A percentile compares a stretch with the other conserved stretches of the same genome.
Conservation (phyloP, 2,888 invertebrate species). For the Campoletis raptor region DNA sequence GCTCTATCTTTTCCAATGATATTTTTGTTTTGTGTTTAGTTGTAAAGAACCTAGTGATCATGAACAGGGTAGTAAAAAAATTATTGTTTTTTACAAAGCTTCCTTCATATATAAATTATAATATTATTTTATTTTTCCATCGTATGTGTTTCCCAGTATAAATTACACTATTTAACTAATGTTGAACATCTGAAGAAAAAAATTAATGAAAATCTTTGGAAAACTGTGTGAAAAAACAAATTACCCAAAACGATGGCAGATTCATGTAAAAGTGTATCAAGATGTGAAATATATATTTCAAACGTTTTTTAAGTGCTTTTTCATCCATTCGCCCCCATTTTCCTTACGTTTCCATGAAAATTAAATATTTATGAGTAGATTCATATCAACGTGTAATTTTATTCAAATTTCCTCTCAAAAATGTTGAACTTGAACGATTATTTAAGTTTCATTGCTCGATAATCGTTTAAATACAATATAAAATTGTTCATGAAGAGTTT, state of each 20-base stretch:
- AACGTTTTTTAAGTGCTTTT: neutral
- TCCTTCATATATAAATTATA: neutral
- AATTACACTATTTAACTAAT: neutral
- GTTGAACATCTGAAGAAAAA: neutral
- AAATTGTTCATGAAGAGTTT: neutral
- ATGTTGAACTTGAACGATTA: too few species aligned
- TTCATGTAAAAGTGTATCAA: slow-evolving; percentile 30
- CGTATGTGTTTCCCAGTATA: neutral
- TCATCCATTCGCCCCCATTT: neutral
- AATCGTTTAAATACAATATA: neutral
- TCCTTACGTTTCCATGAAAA: too few species aligned
- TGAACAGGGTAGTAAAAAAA: slow-evolving; percentile 35
- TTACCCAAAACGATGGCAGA: neutral
- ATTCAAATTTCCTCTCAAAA: neutral
- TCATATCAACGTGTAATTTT: neutral
- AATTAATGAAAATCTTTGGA: neutral
- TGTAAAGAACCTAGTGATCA: slow-evolving; percentile 3
- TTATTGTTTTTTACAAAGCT: slow-evolving; percentile 17
- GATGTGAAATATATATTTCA: slow-evolving; percentile 45
- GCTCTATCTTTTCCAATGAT: neutral
- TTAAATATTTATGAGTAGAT: neutral
- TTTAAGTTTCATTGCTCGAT: neutral
- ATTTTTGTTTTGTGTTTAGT: neutral
- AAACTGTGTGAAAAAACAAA: neutral
- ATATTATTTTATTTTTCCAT: slow-evolving; percentile 6